Evolutionary conservation across 2,888 invertebrate species (phyloP).

Genomic region (Neoitamus cyanurus): DNA sequence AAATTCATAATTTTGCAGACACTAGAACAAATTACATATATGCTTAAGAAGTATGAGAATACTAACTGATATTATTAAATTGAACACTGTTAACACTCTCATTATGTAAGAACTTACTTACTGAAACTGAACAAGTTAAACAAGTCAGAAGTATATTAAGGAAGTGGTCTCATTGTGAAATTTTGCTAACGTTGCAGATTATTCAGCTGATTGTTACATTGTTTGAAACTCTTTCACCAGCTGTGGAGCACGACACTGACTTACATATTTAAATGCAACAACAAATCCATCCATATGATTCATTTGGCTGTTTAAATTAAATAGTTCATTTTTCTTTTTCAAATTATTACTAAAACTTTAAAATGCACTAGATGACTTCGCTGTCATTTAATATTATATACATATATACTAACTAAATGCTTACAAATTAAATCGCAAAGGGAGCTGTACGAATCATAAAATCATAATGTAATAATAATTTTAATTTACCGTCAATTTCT

Average conservation of each 20-base stretch:
- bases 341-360: no score
- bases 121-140: not conserved
- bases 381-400: no score
- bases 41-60: constrained; percentile 4
- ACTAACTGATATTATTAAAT: constrained; percentile 8
- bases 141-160: not conserved
- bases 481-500: no score
- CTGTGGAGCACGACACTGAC: not conserved
- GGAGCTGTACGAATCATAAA: no score
- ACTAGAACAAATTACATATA: constrained; percentile 7
- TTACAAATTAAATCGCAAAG: no score
- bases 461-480: no score
- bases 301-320: no score
- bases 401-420: no score
- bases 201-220: not conserved
- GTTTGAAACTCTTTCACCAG: not conserved
- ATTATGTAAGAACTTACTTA: constrained; percentile 10
- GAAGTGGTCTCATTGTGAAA: not conserved
- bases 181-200: not conserved
- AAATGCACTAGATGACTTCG: no score
- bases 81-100: not conserved
- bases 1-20: not conserved
- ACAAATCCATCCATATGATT: no score
- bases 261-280: not conserved
- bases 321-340: no score